These are phyloP conservation scores for Oscheius sp. DNA, from an alignment of 2,888 invertebrate species.

Conservation along the genomic window DNA sequence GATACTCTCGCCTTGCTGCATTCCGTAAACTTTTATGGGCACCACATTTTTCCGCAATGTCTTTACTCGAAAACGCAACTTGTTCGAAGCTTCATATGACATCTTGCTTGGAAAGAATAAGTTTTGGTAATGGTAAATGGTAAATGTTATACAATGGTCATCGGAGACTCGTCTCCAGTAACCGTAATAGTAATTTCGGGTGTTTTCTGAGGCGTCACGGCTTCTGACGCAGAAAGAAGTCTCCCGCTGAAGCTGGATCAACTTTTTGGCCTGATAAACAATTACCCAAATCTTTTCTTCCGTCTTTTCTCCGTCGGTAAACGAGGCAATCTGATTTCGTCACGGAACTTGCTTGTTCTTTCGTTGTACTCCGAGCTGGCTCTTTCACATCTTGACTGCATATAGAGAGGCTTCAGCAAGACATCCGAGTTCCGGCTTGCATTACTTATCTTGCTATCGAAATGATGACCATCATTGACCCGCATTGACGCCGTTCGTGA, in stretches of 20 bases:
- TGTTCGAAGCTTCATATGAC: not conserved
- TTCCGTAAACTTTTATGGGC: no score
- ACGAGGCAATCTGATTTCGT: constrained; percentile 30
- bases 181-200: constrained; percentile 38
- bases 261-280: not conserved
- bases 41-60: no score
- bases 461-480: constrained; percentile 39
- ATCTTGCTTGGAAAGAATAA: not conserved
- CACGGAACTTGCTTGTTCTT: constrained; percentile 45
- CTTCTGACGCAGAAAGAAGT: constrained; percentile 21
- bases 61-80: not conserved
- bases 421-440: constrained; percentile 55
- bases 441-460: constrained; percentile 22
- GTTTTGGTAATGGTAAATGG: not conserved
- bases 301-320: constrained; percentile 34
- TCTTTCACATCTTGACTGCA: constrained; percentile 50
- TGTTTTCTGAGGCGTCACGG: constrained; percentile 28
- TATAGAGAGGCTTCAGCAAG: constrained; percentile 55
- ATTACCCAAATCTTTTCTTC: constrained; percentile 34
- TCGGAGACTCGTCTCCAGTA: constrained; percentile 27
- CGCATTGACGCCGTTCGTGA: constrained; percentile 62
- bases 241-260: constrained; percentile 1
- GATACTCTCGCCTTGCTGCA: no score
- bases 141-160: constrained; percentile 1
- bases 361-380: constrained; percentile 60